These are phyloP conservation scores for Melanotaenia parkinsoni DNA, from an alignment of 2,797 vertebrate genomes.

Conservation along the genomic window DNA sequence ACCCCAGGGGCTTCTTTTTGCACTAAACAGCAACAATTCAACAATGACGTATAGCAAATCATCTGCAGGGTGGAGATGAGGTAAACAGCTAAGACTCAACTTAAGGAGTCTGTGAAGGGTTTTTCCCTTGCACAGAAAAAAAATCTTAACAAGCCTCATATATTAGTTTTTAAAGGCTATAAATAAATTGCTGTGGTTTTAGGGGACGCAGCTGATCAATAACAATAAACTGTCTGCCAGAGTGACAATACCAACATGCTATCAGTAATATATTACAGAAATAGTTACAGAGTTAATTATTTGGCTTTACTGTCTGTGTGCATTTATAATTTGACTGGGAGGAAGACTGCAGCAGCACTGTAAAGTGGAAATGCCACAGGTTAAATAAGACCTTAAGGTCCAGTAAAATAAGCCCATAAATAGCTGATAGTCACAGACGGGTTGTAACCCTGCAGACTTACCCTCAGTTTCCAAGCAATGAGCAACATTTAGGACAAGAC, in stretches of 20 bases:
- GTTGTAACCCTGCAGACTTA: slow-evolving; percentile 71
- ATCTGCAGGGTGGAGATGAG: slow-evolving; percentile 49
- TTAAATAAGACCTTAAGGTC: slow-evolving; percentile 64
- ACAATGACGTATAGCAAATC: slow-evolving; percentile 21
- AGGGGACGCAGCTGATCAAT: slow-evolving; percentile 51
- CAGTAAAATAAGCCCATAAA: slow-evolving; percentile 69
- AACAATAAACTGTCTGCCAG: slow-evolving; percentile 30
- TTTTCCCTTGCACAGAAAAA: slow-evolving; percentile 34
- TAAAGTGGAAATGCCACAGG: slow-evolving; percentile 55
- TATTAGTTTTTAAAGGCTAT: slow-evolving; percentile 60
- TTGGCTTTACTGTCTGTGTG: slow-evolving; percentile 46
- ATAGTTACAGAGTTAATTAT: slow-evolving; percentile 19
- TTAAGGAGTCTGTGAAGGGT: slow-evolving; percentile 34
- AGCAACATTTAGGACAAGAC: slow-evolving; percentile 71
- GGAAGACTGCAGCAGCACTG: slow-evolving; percentile 40
- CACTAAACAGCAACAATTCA: slow-evolving; percentile 47
- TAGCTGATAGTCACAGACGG: slow-evolving; percentile 63
- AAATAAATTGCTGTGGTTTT: slow-evolving; percentile 43
- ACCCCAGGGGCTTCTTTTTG: slow-evolving; percentile 37
- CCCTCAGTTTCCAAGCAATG: slow-evolving; percentile 73
- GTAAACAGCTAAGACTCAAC: slow-evolving; percentile 49
- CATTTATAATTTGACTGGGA: slow-evolving; percentile 54
- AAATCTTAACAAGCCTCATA: slow-evolving; percentile 32
- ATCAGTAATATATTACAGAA: slow-evolving; percentile 32
- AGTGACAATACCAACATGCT: slow-evolving; percentile 34